Evolutionary conservation across 1,140 invertebrate species (phyloP), one percentile per base, ranked within the genome.

Genomic region (Sycophaga agraensis): DNA sequence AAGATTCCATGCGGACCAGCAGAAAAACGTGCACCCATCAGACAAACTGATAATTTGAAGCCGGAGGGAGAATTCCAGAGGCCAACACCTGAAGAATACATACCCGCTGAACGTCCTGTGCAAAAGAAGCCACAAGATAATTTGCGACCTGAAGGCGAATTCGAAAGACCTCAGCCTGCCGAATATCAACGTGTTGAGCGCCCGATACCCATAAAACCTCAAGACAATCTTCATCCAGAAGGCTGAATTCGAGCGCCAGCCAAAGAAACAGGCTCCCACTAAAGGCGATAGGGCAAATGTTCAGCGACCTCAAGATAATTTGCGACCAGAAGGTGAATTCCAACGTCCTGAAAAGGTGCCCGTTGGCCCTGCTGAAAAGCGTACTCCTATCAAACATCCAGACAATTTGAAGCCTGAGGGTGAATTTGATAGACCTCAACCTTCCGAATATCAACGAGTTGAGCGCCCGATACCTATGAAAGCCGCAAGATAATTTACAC

Each of bases 151-250:
- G 84, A 85, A 51, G 84, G 84, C 6, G 82, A 84, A 8, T 85
- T 85, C 59, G 76, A 82, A 59, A 76, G 79, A 37, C 65, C 73
- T 42, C 80, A 17, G n/a, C n/a, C 28, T 8, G 78, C 80, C 46
- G 71, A 67, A 69, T 49, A n/a, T 84, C 86, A 69, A 85, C 86
- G 64, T 68, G 7, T 83, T 19, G 86, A 87, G 57, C 75, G 84
- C 66, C 78, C 80, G 63, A 55, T 67, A 31, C 26, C 34, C 0
- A 81, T 82, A 14, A 82, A 75, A 64, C 85, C 84, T 0, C 60
- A 78, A 50, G 85, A 87, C 69, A 87, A 87, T 70, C 66, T 86
- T 0, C 75, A 70, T 46, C 79, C 79, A 0, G 86, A 89, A 79
- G 85, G 85, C 9, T 73, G 84, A n/a, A n/a, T n/a, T n/a, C 69